These are phyloP conservation scores for Myotis yumanensis DNA, from an alignment of 2,113 vertebrate species.

Conservation along the genomic window DNA sequence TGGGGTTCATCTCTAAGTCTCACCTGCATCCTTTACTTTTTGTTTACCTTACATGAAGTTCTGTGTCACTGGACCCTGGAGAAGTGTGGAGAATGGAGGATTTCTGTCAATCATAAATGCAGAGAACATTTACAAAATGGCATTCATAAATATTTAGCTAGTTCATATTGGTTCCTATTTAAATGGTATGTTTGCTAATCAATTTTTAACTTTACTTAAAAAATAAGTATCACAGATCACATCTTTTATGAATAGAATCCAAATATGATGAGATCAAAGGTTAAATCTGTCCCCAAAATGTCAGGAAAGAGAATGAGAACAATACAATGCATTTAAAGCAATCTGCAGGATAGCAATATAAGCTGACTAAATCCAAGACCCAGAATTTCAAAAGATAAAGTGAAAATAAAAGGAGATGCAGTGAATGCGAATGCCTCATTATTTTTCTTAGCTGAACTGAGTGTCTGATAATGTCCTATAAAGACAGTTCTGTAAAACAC, in stretches of 20 bases:
- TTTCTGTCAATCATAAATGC: neutral
- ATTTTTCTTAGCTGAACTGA: neutral
- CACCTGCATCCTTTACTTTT: neutral
- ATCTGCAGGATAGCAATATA: neutral
- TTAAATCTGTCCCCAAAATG: conserved; percentile 7
- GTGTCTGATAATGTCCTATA: neutral
- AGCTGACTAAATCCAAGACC: neutral
- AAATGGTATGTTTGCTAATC: neutral
- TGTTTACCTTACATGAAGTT: neutral
- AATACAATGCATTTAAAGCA: neutral
- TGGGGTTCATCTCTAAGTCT: accelerated
- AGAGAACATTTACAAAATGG: neutral
- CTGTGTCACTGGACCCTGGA: neutral
- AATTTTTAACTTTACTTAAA: conserved; percentile 33
- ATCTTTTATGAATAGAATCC: conserved; percentile 1
- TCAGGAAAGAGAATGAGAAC: neutral
- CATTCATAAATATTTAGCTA: neutral
- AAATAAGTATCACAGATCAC: conserved; percentile 35
- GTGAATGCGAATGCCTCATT: neutral
- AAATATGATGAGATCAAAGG: conserved; percentile 6
- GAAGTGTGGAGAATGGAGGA: neutral
- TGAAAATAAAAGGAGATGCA: neutral
- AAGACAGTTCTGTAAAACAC: neutral
- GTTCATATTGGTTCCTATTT: neutral
- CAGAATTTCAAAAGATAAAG: neutral